A percentile compares a stretch with the other conserved stretches of the same genome.
phyloP scores from a whole-genome alignment of 2,113 vertebrate genomes.

The Herpetotheres cachinnans region DNA sequence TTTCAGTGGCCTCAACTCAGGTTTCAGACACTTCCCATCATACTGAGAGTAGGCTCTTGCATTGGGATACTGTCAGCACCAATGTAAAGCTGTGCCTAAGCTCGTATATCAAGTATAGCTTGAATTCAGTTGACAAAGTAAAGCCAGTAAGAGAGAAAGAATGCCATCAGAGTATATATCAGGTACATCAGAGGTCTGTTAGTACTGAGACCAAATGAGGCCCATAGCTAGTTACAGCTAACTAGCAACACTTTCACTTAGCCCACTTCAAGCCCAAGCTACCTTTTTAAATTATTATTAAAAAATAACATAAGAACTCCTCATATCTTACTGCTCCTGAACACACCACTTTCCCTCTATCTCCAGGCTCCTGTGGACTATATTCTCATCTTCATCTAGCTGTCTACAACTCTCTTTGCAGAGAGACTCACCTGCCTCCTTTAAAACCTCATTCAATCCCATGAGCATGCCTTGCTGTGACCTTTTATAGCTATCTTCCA shows the following conservation, averaged over 20 bases:
- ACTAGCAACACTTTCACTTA: not conserved
- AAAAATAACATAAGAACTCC: not conserved
- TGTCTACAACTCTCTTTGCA: not conserved
- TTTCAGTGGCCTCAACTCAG: not conserved
- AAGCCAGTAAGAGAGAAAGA: not conserved
- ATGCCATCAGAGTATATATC: not conserved
- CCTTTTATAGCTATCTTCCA: not conserved
- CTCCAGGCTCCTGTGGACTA: not conserved
- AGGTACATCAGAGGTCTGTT: not conserved
- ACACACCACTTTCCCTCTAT: not conserved
- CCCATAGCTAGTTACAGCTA: not conserved
- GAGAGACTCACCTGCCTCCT: not conserved
- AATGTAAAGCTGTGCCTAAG: not conserved
- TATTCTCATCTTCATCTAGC: not conserved
- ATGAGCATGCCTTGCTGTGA: not conserved
- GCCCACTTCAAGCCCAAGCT: not conserved
- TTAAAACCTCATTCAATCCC: not conserved
- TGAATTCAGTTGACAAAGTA: not conserved
- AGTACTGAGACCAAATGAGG: not conserved
- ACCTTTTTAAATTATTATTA: not conserved
- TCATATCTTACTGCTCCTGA: not conserved
- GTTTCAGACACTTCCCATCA: not conserved
- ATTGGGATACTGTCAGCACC: not conserved
- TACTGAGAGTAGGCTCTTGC: not conserved
- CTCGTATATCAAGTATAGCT: not conserved